These are phyloP conservation scores for Coptodon bakossiorum DNA, from an alignment of 2,113 vertebrate genomes.

Conservation along the genomic window DNA sequence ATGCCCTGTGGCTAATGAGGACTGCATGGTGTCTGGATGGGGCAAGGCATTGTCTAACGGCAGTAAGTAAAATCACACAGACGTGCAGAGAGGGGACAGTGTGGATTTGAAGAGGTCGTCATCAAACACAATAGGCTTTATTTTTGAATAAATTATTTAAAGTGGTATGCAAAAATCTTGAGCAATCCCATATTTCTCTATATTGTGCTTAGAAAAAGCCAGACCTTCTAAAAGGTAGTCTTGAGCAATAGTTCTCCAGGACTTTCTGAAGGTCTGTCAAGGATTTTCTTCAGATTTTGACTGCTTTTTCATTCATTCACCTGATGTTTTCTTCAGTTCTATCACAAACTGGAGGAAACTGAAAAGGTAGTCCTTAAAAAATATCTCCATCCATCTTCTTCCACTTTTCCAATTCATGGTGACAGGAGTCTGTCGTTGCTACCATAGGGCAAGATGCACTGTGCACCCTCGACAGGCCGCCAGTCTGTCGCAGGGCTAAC, in stretches of 20 bases:
- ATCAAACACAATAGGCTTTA: background rate
- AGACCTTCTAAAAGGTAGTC: background rate
- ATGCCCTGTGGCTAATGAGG: background rate
- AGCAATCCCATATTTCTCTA: background rate
- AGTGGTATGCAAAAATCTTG: background rate
- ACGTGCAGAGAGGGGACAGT: background rate
- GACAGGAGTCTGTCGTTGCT: background rate
- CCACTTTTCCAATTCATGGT: background rate
- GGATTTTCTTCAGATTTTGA: background rate
- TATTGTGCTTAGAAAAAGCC: background rate
- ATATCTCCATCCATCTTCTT: background rate
- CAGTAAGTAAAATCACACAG: conserved; percentile 20
- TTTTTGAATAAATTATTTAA: background rate
- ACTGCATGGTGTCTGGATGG: background rate
- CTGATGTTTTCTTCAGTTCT: background rate
- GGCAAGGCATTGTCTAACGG: background rate
- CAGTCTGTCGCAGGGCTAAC: background rate
- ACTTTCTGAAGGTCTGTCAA: background rate
- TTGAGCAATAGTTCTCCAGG: background rate
- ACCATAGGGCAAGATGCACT: background rate
- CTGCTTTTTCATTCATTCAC: background rate
- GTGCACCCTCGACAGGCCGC: background rate
- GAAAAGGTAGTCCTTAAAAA: background rate
- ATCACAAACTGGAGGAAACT: background rate
- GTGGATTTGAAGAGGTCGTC: background rate